A percentile compares a stretch with the other conserved stretches of the same genome.
These are phyloP conservation scores for Euschistus heros DNA, from an alignment of 1,140 invertebrate genomes.

Conservation along the genomic window DNA sequence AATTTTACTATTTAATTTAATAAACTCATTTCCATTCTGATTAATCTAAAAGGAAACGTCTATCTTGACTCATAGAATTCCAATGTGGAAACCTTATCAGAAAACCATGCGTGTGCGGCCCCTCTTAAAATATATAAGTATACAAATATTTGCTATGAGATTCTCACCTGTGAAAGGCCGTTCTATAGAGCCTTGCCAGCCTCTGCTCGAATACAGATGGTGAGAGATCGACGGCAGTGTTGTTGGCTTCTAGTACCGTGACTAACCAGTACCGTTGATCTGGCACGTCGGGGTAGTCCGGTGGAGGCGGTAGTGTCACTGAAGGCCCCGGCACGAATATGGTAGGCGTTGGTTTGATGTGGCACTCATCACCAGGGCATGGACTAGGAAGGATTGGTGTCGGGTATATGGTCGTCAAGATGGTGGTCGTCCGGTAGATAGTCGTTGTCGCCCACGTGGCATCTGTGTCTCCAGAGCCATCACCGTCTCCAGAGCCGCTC, in stretches of 20 bases:
- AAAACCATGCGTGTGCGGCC: too few species aligned
- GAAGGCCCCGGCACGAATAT: conserved; percentile 39
- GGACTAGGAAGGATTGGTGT: conserved; percentile 12
- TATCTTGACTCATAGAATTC: too few species aligned
- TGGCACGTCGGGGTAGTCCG: conserved; percentile 35
- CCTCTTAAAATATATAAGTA: too few species aligned
- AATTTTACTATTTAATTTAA: too few species aligned
- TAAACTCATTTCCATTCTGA: too few species aligned
- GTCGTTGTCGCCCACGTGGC: conserved; percentile 32
- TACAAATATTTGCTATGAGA: too few species aligned
- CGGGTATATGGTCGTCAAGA: conserved; percentile 24
- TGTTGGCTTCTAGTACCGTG: conserved; percentile 47
- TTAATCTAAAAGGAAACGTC: too few species aligned
- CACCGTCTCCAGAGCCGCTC: conserved; percentile 69
- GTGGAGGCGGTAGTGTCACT: conserved; percentile 33
- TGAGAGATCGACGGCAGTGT: conserved; percentile 27
- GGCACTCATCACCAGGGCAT: conserved; percentile 27
- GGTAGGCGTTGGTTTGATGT: conserved; percentile 32
- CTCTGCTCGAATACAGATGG: conserved; percentile 37
- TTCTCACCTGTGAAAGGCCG: conserved; percentile 41
- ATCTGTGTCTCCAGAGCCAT: conserved; percentile 32
- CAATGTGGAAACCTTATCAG: too few species aligned
- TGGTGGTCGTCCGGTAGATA: conserved; percentile 38
- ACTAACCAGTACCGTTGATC: conserved; percentile 59
- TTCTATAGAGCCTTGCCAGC: conserved; percentile 39